phyloP scores from a whole-genome alignment of 53 echinoderm and acorn worm species.

The Zoroaster sp. region DNA sequence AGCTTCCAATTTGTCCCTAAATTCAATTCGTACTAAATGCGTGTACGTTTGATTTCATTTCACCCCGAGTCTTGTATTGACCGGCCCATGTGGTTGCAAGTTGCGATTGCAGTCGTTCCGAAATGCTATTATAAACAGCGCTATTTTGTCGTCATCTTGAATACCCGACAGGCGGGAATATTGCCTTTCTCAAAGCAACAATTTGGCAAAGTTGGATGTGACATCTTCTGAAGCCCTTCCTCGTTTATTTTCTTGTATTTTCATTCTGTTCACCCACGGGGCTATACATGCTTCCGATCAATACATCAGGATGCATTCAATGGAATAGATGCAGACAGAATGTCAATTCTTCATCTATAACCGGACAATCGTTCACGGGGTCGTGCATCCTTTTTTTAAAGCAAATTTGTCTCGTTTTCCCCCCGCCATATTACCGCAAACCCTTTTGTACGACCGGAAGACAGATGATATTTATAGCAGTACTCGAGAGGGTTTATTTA shows the following conservation, averaged over 20 bases:
- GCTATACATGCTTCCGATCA: not conserved
- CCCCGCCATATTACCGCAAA: not conserved
- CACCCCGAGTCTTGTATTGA: not conserved
- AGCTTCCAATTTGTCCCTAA: not conserved
- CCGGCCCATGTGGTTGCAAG: no score
- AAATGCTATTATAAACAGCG: no score
- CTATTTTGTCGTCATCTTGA: no score
- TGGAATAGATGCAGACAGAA: not conserved
- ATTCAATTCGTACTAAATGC: not conserved
- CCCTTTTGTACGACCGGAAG: not conserved
- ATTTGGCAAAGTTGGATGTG: not conserved
- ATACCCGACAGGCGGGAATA: not conserved
- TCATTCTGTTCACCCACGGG: no score
- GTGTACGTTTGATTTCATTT: not conserved
- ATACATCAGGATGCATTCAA: not conserved
- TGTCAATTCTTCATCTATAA: constrained; percentile 13
- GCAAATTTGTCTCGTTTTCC: not conserved
- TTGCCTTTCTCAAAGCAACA: not conserved
- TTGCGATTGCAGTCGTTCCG: no score
- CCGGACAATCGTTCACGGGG: not conserved
- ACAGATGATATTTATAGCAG: constrained; percentile 2
- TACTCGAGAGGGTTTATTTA: not conserved
- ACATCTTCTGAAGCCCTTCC: not conserved
- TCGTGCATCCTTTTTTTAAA: not conserved
- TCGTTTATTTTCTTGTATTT: not conserved